Conservation (phyloP, 2,113 vertebrate species). For the Otocyon megalotis region DNA sequence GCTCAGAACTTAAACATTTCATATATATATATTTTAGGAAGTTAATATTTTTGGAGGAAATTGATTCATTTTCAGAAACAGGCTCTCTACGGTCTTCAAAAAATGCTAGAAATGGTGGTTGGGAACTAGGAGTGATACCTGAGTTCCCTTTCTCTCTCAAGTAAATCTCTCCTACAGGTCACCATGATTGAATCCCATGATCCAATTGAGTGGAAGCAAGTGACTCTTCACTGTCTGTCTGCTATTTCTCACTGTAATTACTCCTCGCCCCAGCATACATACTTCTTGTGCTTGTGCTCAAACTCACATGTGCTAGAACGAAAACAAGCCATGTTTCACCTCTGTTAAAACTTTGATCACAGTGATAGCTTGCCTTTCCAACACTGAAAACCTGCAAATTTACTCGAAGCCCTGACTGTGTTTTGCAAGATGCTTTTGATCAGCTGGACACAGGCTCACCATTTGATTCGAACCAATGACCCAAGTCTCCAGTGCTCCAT, state of each 20-base stretch:
- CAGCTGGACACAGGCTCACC: conserved; percentile 49
- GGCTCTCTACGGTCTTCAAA: neutral
- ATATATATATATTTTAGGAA: neutral
- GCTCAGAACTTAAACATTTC: neutral
- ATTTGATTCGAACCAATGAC: conserved; percentile 74
- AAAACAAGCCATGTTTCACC: neutral
- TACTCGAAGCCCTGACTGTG: neutral
- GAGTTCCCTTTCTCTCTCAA: neutral
- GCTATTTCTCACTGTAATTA: neutral
- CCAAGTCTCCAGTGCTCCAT: conserved; percentile 72
- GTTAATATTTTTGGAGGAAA: neutral
- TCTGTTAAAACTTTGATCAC: neutral
- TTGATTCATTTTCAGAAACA: neutral
- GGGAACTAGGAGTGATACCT: neutral
- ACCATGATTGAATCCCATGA: neutral
- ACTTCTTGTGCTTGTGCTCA: neutral
- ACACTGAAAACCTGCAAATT: neutral
- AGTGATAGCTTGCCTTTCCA: neutral
- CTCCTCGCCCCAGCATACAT: neutral
- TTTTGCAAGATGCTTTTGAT: conserved; percentile 66
- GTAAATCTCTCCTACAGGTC: neutral
- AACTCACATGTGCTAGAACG: neutral
- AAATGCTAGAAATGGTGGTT: neutral
- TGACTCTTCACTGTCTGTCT: neutral
- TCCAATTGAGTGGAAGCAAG: neutral